A percentile compares a stretch with the other conserved stretches of the same genome.
Evolutionary conservation across 2,888 invertebrate genomes (phyloP).

Genomic region (Ernsta delagoae): DNA sequence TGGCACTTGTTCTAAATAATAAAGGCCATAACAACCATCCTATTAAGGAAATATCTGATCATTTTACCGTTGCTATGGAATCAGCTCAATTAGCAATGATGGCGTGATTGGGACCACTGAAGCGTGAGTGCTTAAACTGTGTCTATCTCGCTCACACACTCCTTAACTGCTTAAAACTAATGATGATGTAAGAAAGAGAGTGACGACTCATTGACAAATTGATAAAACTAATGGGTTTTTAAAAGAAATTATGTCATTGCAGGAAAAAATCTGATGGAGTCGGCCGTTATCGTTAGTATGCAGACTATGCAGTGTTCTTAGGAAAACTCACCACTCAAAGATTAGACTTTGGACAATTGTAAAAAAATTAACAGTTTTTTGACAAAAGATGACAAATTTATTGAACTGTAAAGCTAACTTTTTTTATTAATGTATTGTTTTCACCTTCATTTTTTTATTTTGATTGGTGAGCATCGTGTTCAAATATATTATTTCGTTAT

Average conservation of each 20-base stretch:
- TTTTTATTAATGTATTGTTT: too few relatives aligned
- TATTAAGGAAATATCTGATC: constrained; percentile 1
- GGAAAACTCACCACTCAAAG: constrained; percentile 33
- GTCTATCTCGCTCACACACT: background rate
- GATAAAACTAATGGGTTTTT: constrained; percentile 39
- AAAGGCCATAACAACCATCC: background rate
- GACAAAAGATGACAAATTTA: too few relatives aligned
- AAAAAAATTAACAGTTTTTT: too few relatives aligned
- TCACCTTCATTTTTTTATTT: too few relatives aligned
- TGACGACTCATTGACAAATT: background rate
- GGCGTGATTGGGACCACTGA: constrained; percentile 8
- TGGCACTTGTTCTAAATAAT: background rate
- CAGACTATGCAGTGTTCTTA: constrained; percentile 33
- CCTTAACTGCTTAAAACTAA: background rate
- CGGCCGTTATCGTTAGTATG: constrained; percentile 29
- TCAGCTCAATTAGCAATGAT: constrained; percentile 53
- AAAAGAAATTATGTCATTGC: constrained; percentile 62
- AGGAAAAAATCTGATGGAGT: constrained; percentile 51
- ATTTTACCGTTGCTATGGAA: constrained; percentile 60
- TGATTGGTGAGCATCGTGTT: too few relatives aligned
- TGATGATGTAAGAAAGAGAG: background rate
- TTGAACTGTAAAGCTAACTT: too few relatives aligned
- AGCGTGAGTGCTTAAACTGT: background rate
- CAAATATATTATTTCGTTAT: too few relatives aligned
- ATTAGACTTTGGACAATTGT: constrained; percentile 38